These are phyloP conservation scores for Pituophis catenifer DNA, from an alignment of 2,113 vertebrate genomes.

Conservation along the genomic window DNA sequence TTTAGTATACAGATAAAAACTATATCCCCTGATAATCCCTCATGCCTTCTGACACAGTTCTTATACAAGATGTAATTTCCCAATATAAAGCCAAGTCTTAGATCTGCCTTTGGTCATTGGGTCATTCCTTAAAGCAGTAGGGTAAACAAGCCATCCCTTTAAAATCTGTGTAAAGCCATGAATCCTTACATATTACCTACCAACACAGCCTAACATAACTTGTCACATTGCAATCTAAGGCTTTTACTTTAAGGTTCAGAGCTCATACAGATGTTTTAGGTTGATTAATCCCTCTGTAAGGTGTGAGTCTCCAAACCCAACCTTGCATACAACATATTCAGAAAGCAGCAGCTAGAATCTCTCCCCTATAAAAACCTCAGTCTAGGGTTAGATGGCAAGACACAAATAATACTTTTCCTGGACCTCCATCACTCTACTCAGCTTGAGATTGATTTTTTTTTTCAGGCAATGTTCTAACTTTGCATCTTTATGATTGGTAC, in stretches of 20 bases:
- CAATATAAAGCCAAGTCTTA: neutral
- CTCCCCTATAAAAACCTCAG: neutral
- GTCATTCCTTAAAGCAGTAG: neutral
- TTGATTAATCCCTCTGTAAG: neutral
- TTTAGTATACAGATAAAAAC: neutral
- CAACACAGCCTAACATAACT: neutral
- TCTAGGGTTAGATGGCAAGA: neutral
- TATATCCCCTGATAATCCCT: neutral
- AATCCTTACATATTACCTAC: neutral
- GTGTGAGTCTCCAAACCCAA: neutral
- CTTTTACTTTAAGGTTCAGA: neutral
- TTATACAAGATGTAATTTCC: neutral
- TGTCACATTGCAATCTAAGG: neutral
- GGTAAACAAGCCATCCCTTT: neutral
- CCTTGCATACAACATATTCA: neutral
- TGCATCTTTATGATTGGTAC: neutral
- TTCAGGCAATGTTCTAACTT: neutral
- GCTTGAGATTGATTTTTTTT: neutral
- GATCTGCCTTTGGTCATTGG: neutral
- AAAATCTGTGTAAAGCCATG: neutral
- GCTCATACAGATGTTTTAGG: neutral
- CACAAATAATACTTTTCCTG: neutral
- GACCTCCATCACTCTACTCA: neutral
- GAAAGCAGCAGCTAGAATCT: neutral
- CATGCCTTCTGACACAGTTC: neutral